These are phyloP conservation scores for Trachemys scripta DNA, from an alignment of 2,113 vertebrate species.

Conservation along the genomic window DNA sequence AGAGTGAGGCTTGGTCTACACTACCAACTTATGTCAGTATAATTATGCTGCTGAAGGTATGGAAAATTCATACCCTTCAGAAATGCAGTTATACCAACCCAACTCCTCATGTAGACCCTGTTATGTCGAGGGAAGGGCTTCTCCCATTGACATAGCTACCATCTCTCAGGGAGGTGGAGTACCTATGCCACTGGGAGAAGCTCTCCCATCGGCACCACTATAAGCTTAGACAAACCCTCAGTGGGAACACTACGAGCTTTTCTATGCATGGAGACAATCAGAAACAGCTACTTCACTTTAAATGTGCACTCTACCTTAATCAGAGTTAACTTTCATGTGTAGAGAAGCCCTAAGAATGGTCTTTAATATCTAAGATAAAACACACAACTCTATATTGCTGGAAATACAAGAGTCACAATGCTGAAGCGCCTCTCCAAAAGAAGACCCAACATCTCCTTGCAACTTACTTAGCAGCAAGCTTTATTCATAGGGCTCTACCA, in stretches of 20 bases:
- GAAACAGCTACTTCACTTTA: not conserved
- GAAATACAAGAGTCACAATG: not conserved
- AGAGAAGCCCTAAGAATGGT: not conserved
- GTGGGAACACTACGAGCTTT: not conserved
- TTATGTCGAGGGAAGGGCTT: no score
- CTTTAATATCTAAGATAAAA: not conserved
- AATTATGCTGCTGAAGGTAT: no score
- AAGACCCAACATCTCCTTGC: not conserved
- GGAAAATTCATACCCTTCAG: no score
- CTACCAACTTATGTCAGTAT: no score
- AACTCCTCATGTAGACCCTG: no score
- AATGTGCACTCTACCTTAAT: not conserved
- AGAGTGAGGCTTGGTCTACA: not conserved
- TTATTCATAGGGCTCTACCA: not conserved
- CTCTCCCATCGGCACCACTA: no score
- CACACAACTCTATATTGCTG: not conserved
- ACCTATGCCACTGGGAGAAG: no score
- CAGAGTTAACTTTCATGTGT: not conserved
- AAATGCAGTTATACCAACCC: no score
- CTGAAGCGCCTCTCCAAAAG: not conserved
- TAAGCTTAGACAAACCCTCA: not conserved
- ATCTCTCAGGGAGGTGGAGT: no score
- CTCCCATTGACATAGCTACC: no score
- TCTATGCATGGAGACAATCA: not conserved
- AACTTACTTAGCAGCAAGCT: not conserved